phyloP scores from a whole-genome alignment of 2,888 invertebrate species.

The Tinea pellionella region DNA sequence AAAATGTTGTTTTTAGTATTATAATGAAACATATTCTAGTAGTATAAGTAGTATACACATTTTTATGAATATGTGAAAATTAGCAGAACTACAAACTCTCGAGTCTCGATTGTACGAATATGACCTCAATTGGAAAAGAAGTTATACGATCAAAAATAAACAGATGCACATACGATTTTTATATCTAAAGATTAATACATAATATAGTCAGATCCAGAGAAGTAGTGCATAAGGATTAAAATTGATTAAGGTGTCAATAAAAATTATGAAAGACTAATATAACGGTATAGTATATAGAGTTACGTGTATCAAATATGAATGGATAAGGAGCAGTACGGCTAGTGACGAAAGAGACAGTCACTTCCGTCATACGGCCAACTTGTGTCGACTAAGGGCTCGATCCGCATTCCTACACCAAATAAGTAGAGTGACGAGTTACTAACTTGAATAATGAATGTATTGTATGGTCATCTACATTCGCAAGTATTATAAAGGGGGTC shows the following conservation, averaged over 20 bases:
- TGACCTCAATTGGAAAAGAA: too few species aligned
- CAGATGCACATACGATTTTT: too few species aligned
- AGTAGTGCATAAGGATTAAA: not conserved
- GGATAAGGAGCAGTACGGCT: slow-evolving; percentile 28
- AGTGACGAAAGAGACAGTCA: slow-evolving; percentile 20
- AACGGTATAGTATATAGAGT: not conserved
- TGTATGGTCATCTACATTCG: slow-evolving; percentile 1
- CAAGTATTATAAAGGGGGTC: not conserved
- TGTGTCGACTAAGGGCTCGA: slow-evolving; percentile 26
- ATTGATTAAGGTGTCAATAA: not conserved
- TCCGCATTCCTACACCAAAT: slow-evolving; percentile 56
- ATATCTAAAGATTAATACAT: too few species aligned
- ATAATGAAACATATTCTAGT: too few species aligned
- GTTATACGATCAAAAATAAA: too few species aligned
- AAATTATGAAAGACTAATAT: slow-evolving; percentile 1
- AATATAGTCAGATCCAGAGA: not conserved
- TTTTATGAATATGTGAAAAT: too few species aligned
- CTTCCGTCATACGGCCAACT: slow-evolving; percentile 32
- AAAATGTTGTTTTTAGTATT: too few species aligned
- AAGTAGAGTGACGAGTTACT: slow-evolving; percentile 25
- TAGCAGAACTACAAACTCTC: too few species aligned
- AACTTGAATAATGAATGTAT: slow-evolving; percentile 42
- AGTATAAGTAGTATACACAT: too few species aligned
- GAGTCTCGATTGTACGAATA: too few species aligned
- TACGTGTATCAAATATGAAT: slow-evolving; percentile 41